Base-by-base conservation (phyloP, 2,797 vertebrate species). In the Manis crassicaudata region DNA sequence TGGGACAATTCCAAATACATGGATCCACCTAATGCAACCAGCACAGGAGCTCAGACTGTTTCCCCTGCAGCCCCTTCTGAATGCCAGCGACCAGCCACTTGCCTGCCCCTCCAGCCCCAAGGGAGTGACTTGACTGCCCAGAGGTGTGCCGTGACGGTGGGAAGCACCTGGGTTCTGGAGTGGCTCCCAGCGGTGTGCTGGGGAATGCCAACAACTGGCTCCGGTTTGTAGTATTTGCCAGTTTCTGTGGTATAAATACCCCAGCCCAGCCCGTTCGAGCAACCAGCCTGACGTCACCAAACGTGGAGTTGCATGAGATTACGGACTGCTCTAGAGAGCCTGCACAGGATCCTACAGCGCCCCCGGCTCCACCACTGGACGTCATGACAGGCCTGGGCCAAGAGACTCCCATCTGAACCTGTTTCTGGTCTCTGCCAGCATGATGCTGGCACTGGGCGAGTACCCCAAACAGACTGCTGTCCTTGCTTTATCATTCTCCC, bases 251-350 rank as follows among this genome's bases (percentile, higher is more conserved):
- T 58, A 46, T 58, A 35, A 52, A 58, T 7, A 14, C 16, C 40
- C 5, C 58, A 52, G 3, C 20, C 7, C 3, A 4, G 20, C 46
- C 60, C 2, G 23, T 23, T 46, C 46, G 40, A 68, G 65, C 67
- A 23, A 35, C 60, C 40, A 50, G n/a, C 0, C 0, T 17, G 35
- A 75, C 8, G 5, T 76, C 27, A 20, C 27, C 1, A 7, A 7
- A 43, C 3, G 2, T 54, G 62, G 18, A 54, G 25, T 4, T 29
- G n/a, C n/a, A 52, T 35, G 40, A 86, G 68, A 46, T 5, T 46
- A 29, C 3, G 10, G 7, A 16, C 21, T 29, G 18, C 29, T 32
- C 20, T 54, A 32, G n/a, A 35, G 56, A 35, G 21, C 20, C 11
- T 3, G 2, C 9, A 6, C 8, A 0, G 37, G 65, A 29, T 5